Evolutionary conservation across 2,113 vertebrate genomes (phyloP).

Genomic region (Lepidothrix coronata): DNA sequence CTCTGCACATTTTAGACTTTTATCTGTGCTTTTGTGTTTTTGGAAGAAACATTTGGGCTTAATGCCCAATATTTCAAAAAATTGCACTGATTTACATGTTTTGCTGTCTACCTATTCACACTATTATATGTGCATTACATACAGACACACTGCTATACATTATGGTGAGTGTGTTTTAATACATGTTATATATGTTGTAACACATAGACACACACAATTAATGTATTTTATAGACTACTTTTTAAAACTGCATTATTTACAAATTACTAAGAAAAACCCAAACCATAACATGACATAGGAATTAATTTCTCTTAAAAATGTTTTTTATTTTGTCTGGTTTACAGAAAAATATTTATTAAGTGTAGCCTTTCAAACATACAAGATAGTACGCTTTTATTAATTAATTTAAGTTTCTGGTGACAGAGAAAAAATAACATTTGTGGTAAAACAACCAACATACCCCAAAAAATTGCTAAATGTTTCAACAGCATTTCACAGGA

Average conservation of each 20-base stretch:
- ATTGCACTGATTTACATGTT: not conserved
- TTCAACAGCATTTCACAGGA: not conserved
- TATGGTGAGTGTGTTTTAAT: not conserved
- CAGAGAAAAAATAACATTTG: not conserved
- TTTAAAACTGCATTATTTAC: not conserved
- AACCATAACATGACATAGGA: not conserved
- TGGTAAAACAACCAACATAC: not conserved
- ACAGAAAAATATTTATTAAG: not conserved
- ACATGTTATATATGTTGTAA: not conserved
- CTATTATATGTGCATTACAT: not conserved
- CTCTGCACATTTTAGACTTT: not conserved
- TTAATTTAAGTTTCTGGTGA: not conserved
- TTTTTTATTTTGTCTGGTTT: not conserved
- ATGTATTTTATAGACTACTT: not conserved
- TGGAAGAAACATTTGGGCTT: not conserved
- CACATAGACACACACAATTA: not conserved
- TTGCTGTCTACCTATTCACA: not conserved
- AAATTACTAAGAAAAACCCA: not conserved
- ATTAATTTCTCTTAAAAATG: not conserved
- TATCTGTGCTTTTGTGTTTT: not conserved
- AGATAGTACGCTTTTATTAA: not conserved
- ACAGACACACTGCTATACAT: not conserved
- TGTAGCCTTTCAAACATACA: not conserved
- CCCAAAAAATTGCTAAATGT: not conserved
- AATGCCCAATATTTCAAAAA: not conserved